Conservation (phyloP, 2,113 vertebrate genomes). For the Orcinus orca region DNA sequence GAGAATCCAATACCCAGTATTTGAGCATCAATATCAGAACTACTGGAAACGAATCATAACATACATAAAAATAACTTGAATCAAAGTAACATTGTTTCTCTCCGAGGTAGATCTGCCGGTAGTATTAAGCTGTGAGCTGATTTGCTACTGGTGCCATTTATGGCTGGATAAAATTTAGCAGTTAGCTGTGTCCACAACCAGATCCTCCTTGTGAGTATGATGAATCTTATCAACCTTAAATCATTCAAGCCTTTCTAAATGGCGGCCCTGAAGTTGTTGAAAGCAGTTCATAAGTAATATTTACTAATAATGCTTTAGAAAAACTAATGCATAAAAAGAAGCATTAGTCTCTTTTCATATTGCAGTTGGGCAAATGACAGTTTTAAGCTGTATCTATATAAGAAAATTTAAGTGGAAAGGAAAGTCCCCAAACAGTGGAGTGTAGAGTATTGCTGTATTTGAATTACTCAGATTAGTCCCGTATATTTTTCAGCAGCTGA, state of each 20-base stretch:
- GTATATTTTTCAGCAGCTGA: not conserved
- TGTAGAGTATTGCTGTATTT: not conserved
- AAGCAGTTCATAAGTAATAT: not conserved
- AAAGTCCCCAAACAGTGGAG: not conserved
- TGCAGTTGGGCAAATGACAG: not conserved
- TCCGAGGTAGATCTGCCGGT: not conserved
- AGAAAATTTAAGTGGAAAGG: not conserved
- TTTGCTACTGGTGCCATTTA: not conserved
- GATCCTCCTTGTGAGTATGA: not conserved
- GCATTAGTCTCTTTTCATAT: not conserved
- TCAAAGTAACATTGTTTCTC: not conserved
- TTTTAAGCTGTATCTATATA: not conserved
- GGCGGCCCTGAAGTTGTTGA: not conserved
- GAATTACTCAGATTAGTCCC: not conserved
- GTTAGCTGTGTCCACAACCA: not conserved
- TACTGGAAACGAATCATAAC: conserved; percentile 6
- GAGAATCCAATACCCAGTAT: not conserved
- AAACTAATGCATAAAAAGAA: not conserved
- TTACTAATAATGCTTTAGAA: not conserved
- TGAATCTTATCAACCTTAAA: not conserved
- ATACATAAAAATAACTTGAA: not conserved
- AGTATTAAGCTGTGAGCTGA: not conserved
- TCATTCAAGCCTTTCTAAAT: conserved; percentile 15
- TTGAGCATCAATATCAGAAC: not conserved
- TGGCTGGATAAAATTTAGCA: conserved; percentile 28